phyloP scores from a whole-genome alignment of 1,140 invertebrate species.

The Meloidogyne floridensis region DNA sequence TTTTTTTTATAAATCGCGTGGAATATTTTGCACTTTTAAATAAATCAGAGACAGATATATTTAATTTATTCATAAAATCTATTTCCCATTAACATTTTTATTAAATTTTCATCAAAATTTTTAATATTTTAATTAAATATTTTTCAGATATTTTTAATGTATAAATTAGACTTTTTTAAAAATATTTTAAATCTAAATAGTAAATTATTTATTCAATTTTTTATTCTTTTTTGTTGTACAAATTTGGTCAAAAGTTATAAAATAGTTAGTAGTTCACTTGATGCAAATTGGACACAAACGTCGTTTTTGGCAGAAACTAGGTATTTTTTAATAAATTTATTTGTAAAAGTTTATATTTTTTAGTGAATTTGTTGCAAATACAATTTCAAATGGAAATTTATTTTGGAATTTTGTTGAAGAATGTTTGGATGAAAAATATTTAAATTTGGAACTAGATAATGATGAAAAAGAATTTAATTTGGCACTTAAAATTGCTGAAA shows the following conservation, averaged over 20 bases:
- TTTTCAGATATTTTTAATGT: neutral
- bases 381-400: slow-evolving; percentile 24
- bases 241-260: slow-evolving; percentile 30
- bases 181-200: neutral
- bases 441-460: slow-evolving; percentile 26
- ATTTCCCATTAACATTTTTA: too few species aligned
- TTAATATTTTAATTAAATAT: too few species aligned
- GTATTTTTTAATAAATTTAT: slow-evolving; percentile 34
- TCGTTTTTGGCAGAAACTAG: slow-evolving; percentile 63
- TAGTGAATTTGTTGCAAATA: slow-evolving; percentile 23
- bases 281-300: slow-evolving; percentile 60
- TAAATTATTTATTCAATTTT: neutral
- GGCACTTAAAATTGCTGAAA: slow-evolving; percentile 45
- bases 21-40: too few species aligned
- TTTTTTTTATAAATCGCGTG: too few species aligned
- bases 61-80: too few species aligned
- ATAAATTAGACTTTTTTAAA: neutral
- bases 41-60: too few species aligned
- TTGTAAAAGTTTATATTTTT: neutral
- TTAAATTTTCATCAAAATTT: too few species aligned
- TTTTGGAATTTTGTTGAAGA: slow-evolving; percentile 12
- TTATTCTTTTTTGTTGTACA: slow-evolving; percentile 5
- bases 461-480: slow-evolving; percentile 55
- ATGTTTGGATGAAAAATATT: slow-evolving; percentile 2
- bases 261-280: slow-evolving; percentile 52